Evolutionary conservation across 2,888 invertebrate genomes (phyloP).

Genomic region (Camponotus fellah): DNA sequence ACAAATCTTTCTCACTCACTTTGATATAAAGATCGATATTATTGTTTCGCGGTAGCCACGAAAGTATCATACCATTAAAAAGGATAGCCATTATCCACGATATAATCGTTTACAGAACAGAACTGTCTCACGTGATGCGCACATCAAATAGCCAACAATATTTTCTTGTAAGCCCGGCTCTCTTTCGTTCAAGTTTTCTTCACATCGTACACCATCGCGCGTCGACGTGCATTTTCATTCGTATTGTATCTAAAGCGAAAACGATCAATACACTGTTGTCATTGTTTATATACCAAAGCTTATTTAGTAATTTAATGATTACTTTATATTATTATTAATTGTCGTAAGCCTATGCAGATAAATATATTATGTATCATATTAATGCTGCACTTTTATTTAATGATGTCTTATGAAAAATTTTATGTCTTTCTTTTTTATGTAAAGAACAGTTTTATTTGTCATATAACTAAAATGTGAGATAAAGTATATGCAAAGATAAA

Average conservation of each 20-base stretch:
- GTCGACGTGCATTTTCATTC: constrained; percentile 71
- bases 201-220: constrained; percentile 61
- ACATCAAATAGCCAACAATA: constrained; percentile 70
- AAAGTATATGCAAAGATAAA: neutral
- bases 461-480: neutral
- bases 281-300: constrained; percentile 86
- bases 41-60: constrained; percentile 61
- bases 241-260: constrained; percentile 66
- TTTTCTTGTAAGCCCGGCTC: constrained; percentile 70
- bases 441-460: neutral
- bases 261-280: constrained; percentile 80
- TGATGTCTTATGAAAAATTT: neutral
- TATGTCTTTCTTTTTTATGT: neutral
- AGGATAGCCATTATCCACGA: constrained; percentile 30
- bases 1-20: constrained; percentile 78
- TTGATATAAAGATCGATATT: constrained; percentile 72
- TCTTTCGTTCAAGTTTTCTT: constrained; percentile 65
- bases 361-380: constrained; percentile 83
- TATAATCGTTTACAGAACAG: constrained; percentile 35
- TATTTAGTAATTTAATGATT: constrained; percentile 85
- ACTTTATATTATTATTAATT: constrained; percentile 85
- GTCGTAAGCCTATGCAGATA: constrained; percentile 83
- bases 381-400: constrained; percentile 44
- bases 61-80: constrained; percentile 52
- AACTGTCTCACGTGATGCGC: constrained; percentile 71